phyloP scores from a whole-genome alignment of 1,140 invertebrate species.

The Eriosoma lanigerum region DNA sequence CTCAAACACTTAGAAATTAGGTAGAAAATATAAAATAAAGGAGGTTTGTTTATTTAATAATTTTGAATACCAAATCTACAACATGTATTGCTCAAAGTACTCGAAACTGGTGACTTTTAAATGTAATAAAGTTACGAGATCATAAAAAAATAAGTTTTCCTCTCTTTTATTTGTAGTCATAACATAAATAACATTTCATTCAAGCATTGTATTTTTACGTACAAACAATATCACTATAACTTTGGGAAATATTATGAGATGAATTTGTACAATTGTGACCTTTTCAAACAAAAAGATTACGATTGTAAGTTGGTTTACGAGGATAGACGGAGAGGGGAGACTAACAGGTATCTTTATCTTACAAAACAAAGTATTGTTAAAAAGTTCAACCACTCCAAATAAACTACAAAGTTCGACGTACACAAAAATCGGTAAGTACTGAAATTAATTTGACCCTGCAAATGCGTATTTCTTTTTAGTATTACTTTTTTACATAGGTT shows the following conservation, averaged over 20 bases:
- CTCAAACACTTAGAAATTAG: too few relatives aligned
- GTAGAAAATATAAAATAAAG: too few relatives aligned
- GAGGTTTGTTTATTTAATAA: too few relatives aligned
- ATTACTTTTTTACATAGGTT: neutral
- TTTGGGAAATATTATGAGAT: constrained; percentile 38
- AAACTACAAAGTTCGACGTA: constrained; percentile 43
- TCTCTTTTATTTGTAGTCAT: neutral
- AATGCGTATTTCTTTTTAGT: neutral
- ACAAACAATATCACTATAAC: constrained; percentile 30
- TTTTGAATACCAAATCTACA: neutral
- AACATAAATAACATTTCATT: constrained; percentile 16
- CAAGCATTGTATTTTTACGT: constrained; percentile 22
- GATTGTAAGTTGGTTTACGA: neutral
- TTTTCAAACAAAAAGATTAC: constrained; percentile 46
- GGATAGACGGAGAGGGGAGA: neutral
- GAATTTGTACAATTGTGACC: constrained; percentile 46
- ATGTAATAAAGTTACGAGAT: constrained; percentile 29
- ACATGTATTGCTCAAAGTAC: constrained; percentile 12
- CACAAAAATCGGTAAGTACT: constrained; percentile 25
- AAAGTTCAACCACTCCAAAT: constrained; percentile 40
- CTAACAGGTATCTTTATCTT: constrained; percentile 38
- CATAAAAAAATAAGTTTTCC: constrained; percentile 24
- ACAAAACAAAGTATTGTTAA: constrained; percentile 43
- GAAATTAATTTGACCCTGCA: constrained; percentile 23
- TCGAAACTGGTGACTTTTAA: constrained; percentile 33